Percentiles rank a stretch among this genome's conserved stretches.
Conservation (phyloP, 1,140 invertebrate genomes). For the Acromyrmex charruanus region DNA sequence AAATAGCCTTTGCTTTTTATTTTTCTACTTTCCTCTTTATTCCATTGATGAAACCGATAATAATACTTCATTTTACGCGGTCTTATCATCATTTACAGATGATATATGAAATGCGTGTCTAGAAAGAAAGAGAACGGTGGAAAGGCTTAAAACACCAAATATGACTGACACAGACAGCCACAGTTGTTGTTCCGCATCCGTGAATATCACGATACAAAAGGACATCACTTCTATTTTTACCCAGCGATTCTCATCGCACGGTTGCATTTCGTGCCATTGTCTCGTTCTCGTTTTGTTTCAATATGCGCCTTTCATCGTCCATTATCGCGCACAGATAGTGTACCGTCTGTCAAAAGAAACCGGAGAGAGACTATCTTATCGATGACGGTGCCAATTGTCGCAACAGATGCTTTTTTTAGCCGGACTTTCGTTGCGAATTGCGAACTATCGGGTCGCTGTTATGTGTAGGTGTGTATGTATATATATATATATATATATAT, state of each 20-base stretch:
- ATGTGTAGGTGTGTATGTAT: no score
- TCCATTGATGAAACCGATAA: background rate
- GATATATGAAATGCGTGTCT: background rate
- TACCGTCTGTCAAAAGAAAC: conserved; percentile 37
- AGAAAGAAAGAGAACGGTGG: background rate
- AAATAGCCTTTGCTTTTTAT: background rate
- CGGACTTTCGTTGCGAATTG: conserved; percentile 3
- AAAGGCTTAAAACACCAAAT: background rate
- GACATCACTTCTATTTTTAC: conserved; percentile 40
- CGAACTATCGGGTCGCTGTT: background rate
- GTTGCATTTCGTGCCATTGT: conserved; percentile 50
- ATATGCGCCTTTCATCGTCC: conserved; percentile 30
- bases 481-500: no score
- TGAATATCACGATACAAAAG: conserved; percentile 40
- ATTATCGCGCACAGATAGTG: conserved; percentile 40
- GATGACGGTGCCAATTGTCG: conserved; percentile 40
- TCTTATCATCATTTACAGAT: conserved; percentile 11
- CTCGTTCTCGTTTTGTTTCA: conserved; percentile 47
- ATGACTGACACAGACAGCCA: background rate
- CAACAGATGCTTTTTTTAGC: conserved; percentile 26
- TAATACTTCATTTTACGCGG: background rate
- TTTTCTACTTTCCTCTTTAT: background rate
- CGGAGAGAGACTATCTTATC: conserved; percentile 24
- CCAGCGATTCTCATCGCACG: conserved; percentile 36
- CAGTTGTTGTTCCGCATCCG: background rate